Evolutionary conservation across 2,797 vertebrate species (phyloP).

Genomic region (Pangasius mekongensis): DNA sequence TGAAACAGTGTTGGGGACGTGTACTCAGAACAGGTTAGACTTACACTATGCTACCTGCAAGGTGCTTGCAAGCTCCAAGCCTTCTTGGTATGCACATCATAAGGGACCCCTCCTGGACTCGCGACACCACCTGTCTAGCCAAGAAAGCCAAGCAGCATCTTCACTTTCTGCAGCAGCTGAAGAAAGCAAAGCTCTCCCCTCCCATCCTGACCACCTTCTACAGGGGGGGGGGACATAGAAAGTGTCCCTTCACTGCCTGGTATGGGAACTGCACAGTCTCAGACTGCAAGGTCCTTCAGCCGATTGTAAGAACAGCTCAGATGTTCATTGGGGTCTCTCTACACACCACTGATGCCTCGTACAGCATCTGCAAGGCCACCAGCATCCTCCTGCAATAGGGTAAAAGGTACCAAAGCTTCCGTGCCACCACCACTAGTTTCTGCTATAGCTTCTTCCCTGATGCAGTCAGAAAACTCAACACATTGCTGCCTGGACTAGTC

Average conservation of each 20-base stretch:
- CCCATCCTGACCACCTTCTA: not conserved
- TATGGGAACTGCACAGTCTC: not conserved
- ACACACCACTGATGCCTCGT: not conserved
- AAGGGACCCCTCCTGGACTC: not conserved
- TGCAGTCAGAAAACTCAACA: not conserved
- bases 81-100: not conserved
- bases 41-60: not conserved
- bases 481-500: not conserved
- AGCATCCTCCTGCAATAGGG: not conserved
- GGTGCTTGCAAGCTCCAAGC: not conserved
- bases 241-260: not conserved
- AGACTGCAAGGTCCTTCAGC: not conserved
- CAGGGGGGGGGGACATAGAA: not conserved
- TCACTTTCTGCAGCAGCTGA: not conserved
- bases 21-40: not conserved
- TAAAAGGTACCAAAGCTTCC: not conserved
- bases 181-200: not conserved
- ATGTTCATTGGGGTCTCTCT: not conserved
- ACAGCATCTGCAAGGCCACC: not conserved
- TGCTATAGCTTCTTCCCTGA: not conserved
- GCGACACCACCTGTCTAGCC: not conserved
- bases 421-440: not conserved
- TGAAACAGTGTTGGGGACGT: not conserved
- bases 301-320: not conserved
- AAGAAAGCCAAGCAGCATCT: not conserved